These are phyloP conservation scores for Eubucco bourcierii DNA, from an alignment of 2,113 vertebrate genomes.

Conservation along the genomic window DNA sequence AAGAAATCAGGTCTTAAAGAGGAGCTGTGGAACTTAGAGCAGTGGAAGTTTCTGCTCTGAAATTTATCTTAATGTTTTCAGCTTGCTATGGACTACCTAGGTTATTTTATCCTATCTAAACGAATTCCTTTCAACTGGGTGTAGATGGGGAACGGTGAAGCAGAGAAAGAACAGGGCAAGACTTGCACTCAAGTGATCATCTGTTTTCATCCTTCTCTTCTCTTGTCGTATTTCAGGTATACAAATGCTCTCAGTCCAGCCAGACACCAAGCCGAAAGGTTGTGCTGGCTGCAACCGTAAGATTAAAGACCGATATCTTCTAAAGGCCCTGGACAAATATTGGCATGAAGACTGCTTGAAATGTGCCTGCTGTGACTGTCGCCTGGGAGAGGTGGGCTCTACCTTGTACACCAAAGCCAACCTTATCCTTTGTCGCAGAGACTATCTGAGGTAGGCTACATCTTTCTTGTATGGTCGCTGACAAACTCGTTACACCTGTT, in stretches of 20 bases:
- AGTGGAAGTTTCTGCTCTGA: neutral
- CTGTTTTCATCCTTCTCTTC: neutral
- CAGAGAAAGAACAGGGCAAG: neutral
- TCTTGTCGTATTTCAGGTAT: slow-evolving; percentile 80
- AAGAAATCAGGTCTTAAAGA: neutral
- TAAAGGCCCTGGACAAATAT: slow-evolving; percentile 97
- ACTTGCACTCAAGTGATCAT: neutral
- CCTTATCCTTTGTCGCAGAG: slow-evolving; percentile 96
- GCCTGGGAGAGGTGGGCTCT: slow-evolving; percentile 96
- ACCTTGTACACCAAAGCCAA: slow-evolving; percentile 99
- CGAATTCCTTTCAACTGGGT: neutral
- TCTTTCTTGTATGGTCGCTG: neutral
- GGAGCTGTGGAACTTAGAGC: neutral
- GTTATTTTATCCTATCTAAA: slow-evolving; percentile 4
- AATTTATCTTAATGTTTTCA: slow-evolving; percentile 28
- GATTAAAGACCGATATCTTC: slow-evolving; percentile 98
- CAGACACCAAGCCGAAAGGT: slow-evolving; percentile 99
- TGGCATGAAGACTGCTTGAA: slow-evolving; percentile 99
- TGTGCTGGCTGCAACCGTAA: slow-evolving; percentile 99
- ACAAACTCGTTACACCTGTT: neutral
- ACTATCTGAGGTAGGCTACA: slow-evolving; percentile 91
- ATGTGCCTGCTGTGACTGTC: slow-evolving; percentile 97
- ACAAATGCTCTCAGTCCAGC: slow-evolving; percentile 99
- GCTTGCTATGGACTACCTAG: neutral
- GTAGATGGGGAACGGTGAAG: neutral